A percentile compares a stretch with the other conserved stretches of the same genome.
phyloP scores from a whole-genome alignment of 2,113 vertebrate species.

The Xiphias gladius region DNA sequence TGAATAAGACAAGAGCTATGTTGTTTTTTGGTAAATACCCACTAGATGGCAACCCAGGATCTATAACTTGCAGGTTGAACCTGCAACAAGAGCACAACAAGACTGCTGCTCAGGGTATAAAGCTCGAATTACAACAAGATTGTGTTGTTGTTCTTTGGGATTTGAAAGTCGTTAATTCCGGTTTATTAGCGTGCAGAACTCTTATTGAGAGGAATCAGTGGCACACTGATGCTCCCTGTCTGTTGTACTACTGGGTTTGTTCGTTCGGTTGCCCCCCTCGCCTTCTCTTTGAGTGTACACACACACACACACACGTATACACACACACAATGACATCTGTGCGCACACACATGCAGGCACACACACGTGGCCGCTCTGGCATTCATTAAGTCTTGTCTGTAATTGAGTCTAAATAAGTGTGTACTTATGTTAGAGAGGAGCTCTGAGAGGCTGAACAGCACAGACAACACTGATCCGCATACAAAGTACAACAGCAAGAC shows the following conservation, averaged over 20 bases:
- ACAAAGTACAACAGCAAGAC: not conserved
- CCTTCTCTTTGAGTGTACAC: slow-evolving; percentile 1
- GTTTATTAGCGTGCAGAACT: slow-evolving; percentile 63
- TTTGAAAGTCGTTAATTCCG: slow-evolving; percentile 68
- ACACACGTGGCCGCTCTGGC: slow-evolving; percentile 25
- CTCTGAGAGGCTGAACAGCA: slow-evolving; percentile 54
- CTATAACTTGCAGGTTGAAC: not conserved
- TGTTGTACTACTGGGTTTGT: slow-evolving; percentile 10
- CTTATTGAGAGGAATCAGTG: slow-evolving; percentile 53
- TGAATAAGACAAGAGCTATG: not conserved
- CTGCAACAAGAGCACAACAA: no score
- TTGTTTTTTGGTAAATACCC: slow-evolving; percentile 4
- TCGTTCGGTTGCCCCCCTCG: slow-evolving; percentile 4
- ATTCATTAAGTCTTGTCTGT: slow-evolving; percentile 78
- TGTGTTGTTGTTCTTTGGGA: slow-evolving; percentile 32
- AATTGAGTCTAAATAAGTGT: slow-evolving; percentile 81
- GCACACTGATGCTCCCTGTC: slow-evolving; percentile 14
- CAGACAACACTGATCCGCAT: slow-evolving; percentile 48
- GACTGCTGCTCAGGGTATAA: not conserved
- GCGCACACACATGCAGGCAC: not conserved
- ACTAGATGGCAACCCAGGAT: slow-evolving; percentile 60
- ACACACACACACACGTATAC: slow-evolving; percentile 15
- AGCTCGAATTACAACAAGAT: slow-evolving; percentile 24
- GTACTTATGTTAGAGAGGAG: slow-evolving; percentile 63
- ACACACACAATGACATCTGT: slow-evolving; percentile 3